phyloP scores from a whole-genome alignment of 2,888 invertebrate genomes.

The Microdon myrmicae region DNA sequence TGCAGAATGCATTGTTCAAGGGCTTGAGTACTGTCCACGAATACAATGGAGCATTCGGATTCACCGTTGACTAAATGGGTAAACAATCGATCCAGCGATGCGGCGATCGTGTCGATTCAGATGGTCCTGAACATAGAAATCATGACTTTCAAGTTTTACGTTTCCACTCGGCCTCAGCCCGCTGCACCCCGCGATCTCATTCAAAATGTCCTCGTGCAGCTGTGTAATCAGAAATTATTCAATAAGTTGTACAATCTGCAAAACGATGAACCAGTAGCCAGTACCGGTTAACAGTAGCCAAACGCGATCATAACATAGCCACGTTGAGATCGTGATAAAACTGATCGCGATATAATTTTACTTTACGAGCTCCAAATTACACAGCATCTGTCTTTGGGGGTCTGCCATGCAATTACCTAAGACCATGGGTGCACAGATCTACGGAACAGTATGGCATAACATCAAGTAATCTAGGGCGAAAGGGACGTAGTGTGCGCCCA shows the following conservation, averaged over 20 bases:
- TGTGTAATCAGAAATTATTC: slow-evolving; percentile 52
- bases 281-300: slow-evolving; percentile 48
- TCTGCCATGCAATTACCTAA: slow-evolving; percentile 32
- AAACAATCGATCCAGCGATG: slow-evolving; percentile 63
- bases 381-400: slow-evolving; percentile 2
- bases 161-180: slow-evolving; percentile 1
- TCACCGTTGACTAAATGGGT: slow-evolving; percentile 61
- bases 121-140: slow-evolving; percentile 51
- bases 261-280: slow-evolving; percentile 28
- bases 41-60: no score
- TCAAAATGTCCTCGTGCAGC: slow-evolving; percentile 24
- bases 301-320: slow-evolving; percentile 58
- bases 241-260: slow-evolving; percentile 51
- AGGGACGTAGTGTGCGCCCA: slow-evolving; percentile 1
- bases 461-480: no score
- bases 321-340: slow-evolving; percentile 64
- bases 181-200: not conserved
- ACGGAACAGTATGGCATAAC: slow-evolving; percentile 13
- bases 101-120: slow-evolving; percentile 58
- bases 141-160: slow-evolving; percentile 49
- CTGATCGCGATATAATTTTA: slow-evolving; percentile 67
- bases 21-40: no score
- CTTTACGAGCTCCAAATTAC: slow-evolving; percentile 49
- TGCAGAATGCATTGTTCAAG: no score
- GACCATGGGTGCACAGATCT: slow-evolving; percentile 19